These are phyloP conservation scores for Sander vitreus DNA, from an alignment of 2,113 vertebrate genomes.

Conservation along the genomic window DNA sequence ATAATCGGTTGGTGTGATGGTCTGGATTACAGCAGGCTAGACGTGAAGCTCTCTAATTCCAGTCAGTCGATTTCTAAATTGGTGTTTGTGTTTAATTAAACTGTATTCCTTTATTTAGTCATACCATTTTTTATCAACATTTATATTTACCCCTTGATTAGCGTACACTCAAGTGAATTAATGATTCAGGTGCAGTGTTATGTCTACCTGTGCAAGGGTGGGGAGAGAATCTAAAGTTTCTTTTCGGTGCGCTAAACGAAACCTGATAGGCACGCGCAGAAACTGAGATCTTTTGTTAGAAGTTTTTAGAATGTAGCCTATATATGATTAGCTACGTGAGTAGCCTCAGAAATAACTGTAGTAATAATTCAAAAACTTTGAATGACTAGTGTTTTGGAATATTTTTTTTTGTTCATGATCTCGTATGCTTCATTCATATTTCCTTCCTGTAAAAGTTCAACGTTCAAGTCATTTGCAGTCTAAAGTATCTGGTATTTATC, in stretches of 20 bases:
- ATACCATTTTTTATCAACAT: background rate
- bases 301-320: background rate
- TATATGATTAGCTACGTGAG: background rate
- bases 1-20: background rate
- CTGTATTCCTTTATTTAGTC: background rate
- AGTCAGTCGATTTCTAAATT: constrained; percentile 9
- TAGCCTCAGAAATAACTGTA: background rate
- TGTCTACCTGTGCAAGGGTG: constrained; percentile 58
- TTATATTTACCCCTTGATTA: constrained; percentile 6
- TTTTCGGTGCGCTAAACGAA: constrained; percentile 59
- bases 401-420: background rate
- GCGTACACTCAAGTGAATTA: constrained; percentile 44
- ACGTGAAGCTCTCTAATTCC: constrained; percentile 8
- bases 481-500: background rate
- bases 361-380: background rate
- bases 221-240: constrained; percentile 78
- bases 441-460: background rate
- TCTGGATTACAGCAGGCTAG: constrained; percentile 16
- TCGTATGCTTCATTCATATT: background rate
- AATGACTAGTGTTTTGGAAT: background rate
- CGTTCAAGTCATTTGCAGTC: background rate
- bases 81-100: constrained; percentile 11
- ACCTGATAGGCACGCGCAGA: constrained; percentile 53
- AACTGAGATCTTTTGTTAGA: background rate
- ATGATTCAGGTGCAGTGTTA: constrained; percentile 71